These are phyloP conservation scores for Callospermophilus lateralis DNA, from an alignment of 2,113 vertebrate genomes.

Conservation along the genomic window DNA sequence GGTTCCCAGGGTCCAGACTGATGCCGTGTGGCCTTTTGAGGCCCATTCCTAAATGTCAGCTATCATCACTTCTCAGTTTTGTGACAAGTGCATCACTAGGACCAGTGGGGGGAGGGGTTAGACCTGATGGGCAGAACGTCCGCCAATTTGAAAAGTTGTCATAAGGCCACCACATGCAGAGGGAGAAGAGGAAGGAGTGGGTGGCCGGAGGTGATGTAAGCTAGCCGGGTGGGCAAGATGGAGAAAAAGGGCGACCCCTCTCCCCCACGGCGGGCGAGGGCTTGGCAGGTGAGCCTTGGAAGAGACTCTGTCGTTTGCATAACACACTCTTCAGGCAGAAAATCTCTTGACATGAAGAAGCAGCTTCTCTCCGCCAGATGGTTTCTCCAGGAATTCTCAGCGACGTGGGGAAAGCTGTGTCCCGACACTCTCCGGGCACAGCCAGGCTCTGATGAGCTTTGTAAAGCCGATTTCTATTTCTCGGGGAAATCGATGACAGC, in stretches of 20 bases:
- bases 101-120: not conserved
- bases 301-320: not conserved
- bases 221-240: not conserved
- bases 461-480: slow-evolving; percentile 49
- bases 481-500: slow-evolving; percentile 64
- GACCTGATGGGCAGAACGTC: not conserved
- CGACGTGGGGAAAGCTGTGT: not conserved
- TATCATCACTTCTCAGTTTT: not conserved
- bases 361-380: not conserved
- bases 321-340: not conserved
- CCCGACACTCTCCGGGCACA: not conserved
- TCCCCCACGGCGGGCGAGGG: not conserved
- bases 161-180: not conserved
- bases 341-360: not conserved
- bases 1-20: not conserved
- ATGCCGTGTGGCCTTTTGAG: not conserved
- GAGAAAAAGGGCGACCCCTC: not conserved
- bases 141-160: not conserved
- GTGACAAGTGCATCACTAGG: not conserved
- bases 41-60: not conserved
- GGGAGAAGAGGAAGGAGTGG: not conserved
- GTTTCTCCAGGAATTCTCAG: not conserved
- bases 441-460: not conserved
- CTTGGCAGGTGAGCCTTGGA: not conserved
- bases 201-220: rapidly evolving